Conservation (phyloP, 30 jellyfish, hydroid and myxozoan genomes). For the Haliclystus octoradiatus region DNA sequence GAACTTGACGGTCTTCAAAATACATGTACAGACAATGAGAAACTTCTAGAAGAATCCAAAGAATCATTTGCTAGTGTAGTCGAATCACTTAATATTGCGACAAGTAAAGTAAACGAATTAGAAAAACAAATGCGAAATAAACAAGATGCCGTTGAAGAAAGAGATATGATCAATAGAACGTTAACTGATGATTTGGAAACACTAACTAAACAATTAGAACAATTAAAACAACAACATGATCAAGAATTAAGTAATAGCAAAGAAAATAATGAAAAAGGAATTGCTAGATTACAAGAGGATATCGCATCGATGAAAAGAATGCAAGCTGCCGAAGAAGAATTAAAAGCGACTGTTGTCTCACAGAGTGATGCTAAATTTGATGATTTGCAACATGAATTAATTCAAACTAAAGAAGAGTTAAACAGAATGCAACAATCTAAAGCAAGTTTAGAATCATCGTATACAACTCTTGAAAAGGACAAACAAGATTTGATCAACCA, state of each 20-base stretch:
- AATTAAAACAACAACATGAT: neutral
- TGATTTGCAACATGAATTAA: neutral
- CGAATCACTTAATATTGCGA: neutral
- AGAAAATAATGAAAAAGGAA: neutral
- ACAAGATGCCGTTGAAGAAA: neutral
- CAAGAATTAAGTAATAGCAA: neutral
- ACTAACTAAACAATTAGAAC: neutral
- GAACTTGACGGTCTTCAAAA: neutral
- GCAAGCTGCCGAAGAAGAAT: neutral
- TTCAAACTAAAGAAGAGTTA: neutral
- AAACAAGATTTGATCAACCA: neutral
- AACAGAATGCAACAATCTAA: neutral
- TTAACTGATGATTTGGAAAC: neutral
- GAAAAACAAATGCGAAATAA: neutral
- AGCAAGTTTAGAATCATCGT: neutral
- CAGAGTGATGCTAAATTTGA: neutral
- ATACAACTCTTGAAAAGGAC: neutral
- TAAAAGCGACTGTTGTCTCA: neutral
- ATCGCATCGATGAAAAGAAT: neutral
- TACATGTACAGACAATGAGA: neutral
- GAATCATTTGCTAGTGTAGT: neutral
- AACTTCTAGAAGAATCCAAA: neutral
- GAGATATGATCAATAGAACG: neutral
- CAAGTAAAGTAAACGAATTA: neutral
- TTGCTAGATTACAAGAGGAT: neutral